These are phyloP conservation scores for Cyprinus carpio DNA, from an alignment of 2,113 vertebrate genomes.

Conservation along the genomic window DNA sequence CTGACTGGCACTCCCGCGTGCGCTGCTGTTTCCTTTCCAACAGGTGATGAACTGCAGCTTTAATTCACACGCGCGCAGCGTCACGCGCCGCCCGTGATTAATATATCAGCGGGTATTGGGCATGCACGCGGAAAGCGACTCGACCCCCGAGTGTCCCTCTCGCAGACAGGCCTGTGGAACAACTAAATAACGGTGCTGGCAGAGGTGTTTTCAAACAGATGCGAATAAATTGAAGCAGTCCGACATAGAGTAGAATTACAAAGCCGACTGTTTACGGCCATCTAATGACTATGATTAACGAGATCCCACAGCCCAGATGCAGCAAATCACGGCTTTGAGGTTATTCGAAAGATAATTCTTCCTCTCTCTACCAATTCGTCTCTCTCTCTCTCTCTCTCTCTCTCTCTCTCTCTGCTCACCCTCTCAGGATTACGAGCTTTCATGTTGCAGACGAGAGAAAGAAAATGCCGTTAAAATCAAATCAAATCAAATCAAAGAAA, in stretches of 20 bases:
- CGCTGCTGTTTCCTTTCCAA: constrained; percentile 24
- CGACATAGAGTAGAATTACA: not conserved
- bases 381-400: not conserved
- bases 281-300: constrained; percentile 25
- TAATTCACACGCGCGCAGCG: constrained; percentile 7
- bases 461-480: not conserved
- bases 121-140: constrained; percentile 17
- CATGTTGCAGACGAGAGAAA: not conserved
- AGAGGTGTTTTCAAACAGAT: constrained; percentile 29
- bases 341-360: constrained; percentile 34
- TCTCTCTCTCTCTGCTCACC: not conserved
- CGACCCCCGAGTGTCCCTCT: constrained; percentile 36
- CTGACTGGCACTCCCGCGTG: constrained; percentile 11
- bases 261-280: constrained; percentile 7
- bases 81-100: constrained; percentile 16
- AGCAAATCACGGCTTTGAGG: constrained; percentile 27
- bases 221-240: constrained; percentile 12
- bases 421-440: not conserved
- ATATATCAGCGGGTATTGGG: constrained; percentile 28
- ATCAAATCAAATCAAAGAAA: not conserved
- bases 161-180: constrained; percentile 11
- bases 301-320: constrained; percentile 17
- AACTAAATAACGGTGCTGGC: constrained; percentile 9
- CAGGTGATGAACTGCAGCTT: constrained; percentile 41
- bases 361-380: constrained; percentile 52